A percentile compares a stretch with the other conserved stretches of the same genome.
Evolutionary conservation across 2,113 vertebrate species (phyloP).

Genomic region (Salvelinus namaycush): DNA sequence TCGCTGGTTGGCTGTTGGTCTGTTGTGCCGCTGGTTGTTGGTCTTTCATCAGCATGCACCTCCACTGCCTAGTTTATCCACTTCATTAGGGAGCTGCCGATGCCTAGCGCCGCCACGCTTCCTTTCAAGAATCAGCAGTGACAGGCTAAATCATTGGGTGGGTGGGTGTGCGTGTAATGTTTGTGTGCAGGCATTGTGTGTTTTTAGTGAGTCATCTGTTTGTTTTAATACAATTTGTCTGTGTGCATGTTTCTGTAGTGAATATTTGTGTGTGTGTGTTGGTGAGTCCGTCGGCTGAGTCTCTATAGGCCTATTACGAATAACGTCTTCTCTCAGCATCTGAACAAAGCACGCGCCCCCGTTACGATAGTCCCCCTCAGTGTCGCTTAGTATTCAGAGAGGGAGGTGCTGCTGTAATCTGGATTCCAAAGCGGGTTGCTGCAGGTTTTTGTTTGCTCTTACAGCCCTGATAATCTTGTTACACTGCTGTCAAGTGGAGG

Average conservation of each 20-base stretch:
- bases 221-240: too few species aligned
- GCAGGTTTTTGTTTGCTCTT: conserved; percentile 66
- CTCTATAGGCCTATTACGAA: neutral
- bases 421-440: conserved; percentile 60
- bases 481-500: conserved; percentile 69
- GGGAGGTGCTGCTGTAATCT: conserved; percentile 57
- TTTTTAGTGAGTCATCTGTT: too few species aligned
- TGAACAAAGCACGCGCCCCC: conserved; percentile 40
- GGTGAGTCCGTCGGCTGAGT: neutral
- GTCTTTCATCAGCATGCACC: conserved; percentile 59
- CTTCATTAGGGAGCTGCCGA: conserved; percentile 54
- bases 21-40: conserved; percentile 1
- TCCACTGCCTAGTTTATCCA: conserved; percentile 59
- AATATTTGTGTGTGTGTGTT: conserved; percentile 13
- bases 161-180: conserved; percentile 18
- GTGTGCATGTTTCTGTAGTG: too few species aligned
- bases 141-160: conserved; percentile 52
- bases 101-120: conserved; percentile 41
- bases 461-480: conserved; percentile 72
- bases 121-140: conserved; percentile 57
- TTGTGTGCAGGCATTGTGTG: neutral
- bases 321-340: conserved; percentile 24
- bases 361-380: conserved; percentile 40
- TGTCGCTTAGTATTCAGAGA: conserved; percentile 63
- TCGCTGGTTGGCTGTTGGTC: conserved; percentile 32